Evolutionary conservation across 2,888 invertebrate genomes (phyloP).

Genomic region (Dryococelus australis): DNA sequence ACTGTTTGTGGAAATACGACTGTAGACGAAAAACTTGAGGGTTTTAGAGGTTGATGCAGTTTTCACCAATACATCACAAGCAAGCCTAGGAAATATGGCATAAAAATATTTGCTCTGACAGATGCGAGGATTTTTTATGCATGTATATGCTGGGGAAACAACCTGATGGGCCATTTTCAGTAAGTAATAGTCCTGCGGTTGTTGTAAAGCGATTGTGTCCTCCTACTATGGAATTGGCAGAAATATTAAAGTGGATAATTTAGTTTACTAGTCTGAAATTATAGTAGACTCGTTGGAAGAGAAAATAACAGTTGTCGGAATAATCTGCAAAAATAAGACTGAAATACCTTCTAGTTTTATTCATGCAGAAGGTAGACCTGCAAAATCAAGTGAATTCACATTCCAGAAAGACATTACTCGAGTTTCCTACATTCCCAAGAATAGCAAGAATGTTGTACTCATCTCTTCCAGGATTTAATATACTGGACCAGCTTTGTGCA

Average conservation of each 20-base stretch:
- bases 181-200: neutral
- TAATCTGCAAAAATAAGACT: neutral
- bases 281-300: neutral
- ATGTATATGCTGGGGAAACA: neutral
- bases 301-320: neutral
- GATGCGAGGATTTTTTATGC: neutral
- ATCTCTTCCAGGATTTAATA: too few relatives aligned
- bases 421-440: too few relatives aligned
- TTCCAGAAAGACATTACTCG: too few relatives aligned
- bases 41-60: neutral
- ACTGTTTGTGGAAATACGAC: constrained; percentile 44
- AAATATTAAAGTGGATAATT: neutral
- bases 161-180: neutral
- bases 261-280: neutral
- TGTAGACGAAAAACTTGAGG: neutral
- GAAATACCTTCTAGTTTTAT: neutral
- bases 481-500: too few relatives aligned
- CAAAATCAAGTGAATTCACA: too few relatives aligned
- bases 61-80: constrained; percentile 6
- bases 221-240: neutral
- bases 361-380: neutral
- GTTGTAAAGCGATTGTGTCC: neutral
- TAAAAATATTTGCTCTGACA: neutral
- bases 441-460: too few relatives aligned
- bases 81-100: neutral